Evolutionary conservation across 2,797 vertebrate genomes (phyloP).

Genomic region (Acridotheres tristis): DNA sequence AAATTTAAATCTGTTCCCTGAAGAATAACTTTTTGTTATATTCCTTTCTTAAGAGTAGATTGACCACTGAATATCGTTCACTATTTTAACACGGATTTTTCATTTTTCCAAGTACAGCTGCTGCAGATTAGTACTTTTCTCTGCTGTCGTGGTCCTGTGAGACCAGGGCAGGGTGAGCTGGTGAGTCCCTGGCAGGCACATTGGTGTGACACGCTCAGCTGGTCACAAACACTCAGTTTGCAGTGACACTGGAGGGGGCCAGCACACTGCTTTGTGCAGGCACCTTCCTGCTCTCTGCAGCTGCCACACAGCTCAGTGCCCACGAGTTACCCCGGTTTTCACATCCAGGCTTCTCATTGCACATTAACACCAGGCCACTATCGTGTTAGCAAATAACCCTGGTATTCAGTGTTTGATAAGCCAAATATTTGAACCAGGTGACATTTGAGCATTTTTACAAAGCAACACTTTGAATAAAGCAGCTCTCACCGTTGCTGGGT

Average conservation of each 20-base stretch:
- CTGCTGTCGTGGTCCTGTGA: background rate
- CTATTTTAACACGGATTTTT: background rate
- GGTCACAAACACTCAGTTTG: background rate
- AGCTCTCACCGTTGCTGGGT: background rate
- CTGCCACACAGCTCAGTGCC: background rate
- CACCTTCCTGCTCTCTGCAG: background rate
- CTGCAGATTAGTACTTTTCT: background rate
- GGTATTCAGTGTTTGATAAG: slow-evolving; percentile 48
- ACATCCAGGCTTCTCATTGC: background rate
- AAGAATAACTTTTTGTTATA: background rate
- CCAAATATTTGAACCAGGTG: slow-evolving; percentile 53
- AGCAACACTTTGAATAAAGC: background rate
- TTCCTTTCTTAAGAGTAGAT: background rate
- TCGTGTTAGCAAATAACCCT: slow-evolving; percentile 38
- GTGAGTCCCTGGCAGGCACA: background rate
- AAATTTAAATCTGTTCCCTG: background rate
- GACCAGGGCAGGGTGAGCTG: background rate
- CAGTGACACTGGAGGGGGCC: slow-evolving; percentile 26
- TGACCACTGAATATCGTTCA: background rate
- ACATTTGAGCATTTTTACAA: slow-evolving; percentile 9
- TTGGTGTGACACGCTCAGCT: background rate
- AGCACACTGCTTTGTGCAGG: background rate
- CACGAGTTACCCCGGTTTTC: background rate
- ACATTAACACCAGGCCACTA: slow-evolving; percentile 28
- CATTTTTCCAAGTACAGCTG: background rate